Conservation (phyloP, 2,113 vertebrate genomes). For the Orthochromis malagaraziensis region DNA sequence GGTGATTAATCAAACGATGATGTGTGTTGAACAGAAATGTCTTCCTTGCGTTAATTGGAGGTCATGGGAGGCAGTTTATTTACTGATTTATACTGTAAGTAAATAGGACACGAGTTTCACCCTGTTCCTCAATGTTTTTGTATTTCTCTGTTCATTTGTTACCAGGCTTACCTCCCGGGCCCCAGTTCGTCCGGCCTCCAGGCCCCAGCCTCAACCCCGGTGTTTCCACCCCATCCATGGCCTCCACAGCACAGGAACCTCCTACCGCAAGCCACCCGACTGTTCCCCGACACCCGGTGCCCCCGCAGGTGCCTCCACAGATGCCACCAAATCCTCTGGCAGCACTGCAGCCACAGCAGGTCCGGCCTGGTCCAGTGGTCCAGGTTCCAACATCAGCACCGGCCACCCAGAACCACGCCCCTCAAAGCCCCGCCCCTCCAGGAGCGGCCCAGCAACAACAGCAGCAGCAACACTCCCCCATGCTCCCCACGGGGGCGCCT, state of each 20-base stretch:
- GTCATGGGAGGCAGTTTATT: background rate
- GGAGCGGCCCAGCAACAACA: constrained; percentile 68
- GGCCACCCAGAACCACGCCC: constrained; percentile 78
- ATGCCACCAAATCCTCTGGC: constrained; percentile 66
- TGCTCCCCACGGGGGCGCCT: constrained; percentile 84
- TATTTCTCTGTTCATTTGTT: background rate
- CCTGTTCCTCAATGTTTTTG: background rate
- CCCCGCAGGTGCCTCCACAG: constrained; percentile 47
- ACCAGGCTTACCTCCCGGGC: constrained; percentile 79
- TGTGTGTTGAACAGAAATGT: background rate
- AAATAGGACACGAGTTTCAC: background rate
- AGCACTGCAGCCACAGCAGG: constrained; percentile 60
- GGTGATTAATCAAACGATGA: background rate
- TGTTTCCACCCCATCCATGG: constrained; percentile 80
- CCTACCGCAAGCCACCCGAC: constrained; percentile 76
- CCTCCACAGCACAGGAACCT: constrained; percentile 82
- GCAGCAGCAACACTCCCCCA: constrained; percentile 73
- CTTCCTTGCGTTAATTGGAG: background rate
- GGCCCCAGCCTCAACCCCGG: constrained; percentile 73
- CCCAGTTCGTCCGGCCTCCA: constrained; percentile 79
- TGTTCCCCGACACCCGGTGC: constrained; percentile 79
- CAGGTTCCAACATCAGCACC: constrained; percentile 77
- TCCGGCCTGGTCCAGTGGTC: constrained; percentile 78
- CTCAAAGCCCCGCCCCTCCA: constrained; percentile 69
- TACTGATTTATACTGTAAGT: background rate